Percentiles rank a stretch among this genome's conserved stretches.
Evolutionary conservation across 1,140 invertebrate species (phyloP).

Genomic region (Amphibalanus amphitrite): DNA sequence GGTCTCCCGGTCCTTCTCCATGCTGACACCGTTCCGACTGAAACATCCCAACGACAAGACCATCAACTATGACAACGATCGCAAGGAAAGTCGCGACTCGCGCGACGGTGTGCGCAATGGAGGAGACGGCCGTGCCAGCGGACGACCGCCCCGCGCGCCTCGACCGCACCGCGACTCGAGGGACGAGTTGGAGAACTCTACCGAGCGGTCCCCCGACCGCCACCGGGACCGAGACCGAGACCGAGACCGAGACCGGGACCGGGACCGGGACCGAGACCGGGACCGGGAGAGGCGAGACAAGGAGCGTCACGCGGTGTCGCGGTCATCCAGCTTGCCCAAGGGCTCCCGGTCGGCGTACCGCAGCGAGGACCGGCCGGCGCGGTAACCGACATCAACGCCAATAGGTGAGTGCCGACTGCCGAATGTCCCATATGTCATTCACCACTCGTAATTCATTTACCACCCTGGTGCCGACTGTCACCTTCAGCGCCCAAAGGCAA

Average conservation of each 20-base stretch:
- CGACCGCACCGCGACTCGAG: not conserved
- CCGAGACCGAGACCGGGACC: too few relatives aligned
- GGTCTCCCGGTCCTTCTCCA: constrained; percentile 59
- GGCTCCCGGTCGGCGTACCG: not conserved
- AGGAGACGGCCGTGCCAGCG: not conserved
- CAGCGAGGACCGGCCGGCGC: not conserved
- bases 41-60: constrained; percentile 22
- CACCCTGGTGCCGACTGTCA: too few relatives aligned
- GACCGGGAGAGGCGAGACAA: too few relatives aligned
- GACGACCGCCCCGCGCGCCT: not conserved
- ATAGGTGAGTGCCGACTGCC: not conserved
- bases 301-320: not conserved
- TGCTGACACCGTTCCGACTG: constrained; percentile 64
- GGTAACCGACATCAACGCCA: not conserved
- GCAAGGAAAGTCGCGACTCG: too few relatives aligned
- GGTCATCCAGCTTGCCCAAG: not conserved
- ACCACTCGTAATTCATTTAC: too few relatives aligned
- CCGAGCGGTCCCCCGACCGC: not conserved
- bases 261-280: too few relatives aligned
- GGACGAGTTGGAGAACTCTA: not conserved
- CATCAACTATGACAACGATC: not conserved
- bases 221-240: too few relatives aligned
- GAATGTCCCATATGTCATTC: too few relatives aligned
- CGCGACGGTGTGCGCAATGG: too few relatives aligned
- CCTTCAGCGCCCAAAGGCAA: too few relatives aligned